Conservation (phyloP, 2,888 invertebrate species). For the Diarsia dahlii region DNA sequence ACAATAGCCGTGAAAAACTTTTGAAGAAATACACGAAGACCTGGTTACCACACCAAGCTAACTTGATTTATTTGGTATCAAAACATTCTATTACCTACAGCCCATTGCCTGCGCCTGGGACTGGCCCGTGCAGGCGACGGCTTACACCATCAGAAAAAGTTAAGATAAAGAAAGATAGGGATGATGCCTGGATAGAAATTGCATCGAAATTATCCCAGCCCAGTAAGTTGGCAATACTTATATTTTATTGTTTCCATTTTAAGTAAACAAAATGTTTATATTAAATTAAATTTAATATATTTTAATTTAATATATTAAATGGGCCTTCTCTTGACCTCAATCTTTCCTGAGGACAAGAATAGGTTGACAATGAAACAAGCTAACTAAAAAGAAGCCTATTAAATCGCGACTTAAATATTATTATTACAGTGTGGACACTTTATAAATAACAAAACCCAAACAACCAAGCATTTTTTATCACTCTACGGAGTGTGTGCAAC, state of each 20-base stretch:
- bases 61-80: slow-evolving; percentile 25
- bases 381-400: too few species aligned
- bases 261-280: background rate
- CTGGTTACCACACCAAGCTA: background rate
- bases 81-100: slow-evolving; percentile 2
- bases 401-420: too few species aligned
- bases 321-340: too few species aligned
- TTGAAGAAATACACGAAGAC: background rate
- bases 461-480: too few species aligned
- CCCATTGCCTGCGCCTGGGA: background rate
- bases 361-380: too few species aligned
- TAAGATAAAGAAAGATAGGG: too few species aligned
- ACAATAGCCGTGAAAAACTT: background rate
- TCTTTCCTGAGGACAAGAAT: too few species aligned
- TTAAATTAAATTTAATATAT: too few species aligned
- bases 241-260: background rate
- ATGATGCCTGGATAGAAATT: slow-evolving; percentile 21
- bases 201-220: background rate
- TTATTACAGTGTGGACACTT: too few species aligned
- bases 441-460: too few species aligned
- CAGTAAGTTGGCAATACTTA: slow-evolving; percentile 10
- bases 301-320: too few species aligned
- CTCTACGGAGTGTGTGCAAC: too few species aligned
- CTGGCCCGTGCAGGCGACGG: background rate
- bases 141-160: background rate